These are phyloP conservation scores for Cephus cinctus DNA, from an alignment of 1,140 invertebrate genomes.

Conservation along the genomic window DNA sequence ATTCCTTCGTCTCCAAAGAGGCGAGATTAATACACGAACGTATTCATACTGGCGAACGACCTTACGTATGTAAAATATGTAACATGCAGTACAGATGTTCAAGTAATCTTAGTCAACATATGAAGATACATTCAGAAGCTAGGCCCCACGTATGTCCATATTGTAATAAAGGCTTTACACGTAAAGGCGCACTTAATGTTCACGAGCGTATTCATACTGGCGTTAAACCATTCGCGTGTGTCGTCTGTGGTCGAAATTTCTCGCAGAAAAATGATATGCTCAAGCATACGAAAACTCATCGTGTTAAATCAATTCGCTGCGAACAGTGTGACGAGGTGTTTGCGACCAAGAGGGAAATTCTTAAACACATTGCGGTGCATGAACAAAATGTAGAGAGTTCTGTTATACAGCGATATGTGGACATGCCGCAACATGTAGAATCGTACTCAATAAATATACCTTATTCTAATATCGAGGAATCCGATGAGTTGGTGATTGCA, in stretches of 20 bases:
- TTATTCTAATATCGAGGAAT: slow-evolving; percentile 15
- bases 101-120: slow-evolving; percentile 45
- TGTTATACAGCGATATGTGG: slow-evolving; percentile 18
- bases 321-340: slow-evolving; percentile 23
- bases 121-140: slow-evolving; percentile 51
- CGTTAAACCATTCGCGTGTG: slow-evolving; percentile 57
- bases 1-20: slow-evolving; percentile 54
- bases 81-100: slow-evolving; percentile 44
- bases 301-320: slow-evolving; percentile 20
- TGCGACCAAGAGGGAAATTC: slow-evolving; percentile 21
- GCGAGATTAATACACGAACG: slow-evolving; percentile 58
- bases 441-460: slow-evolving; percentile 18
- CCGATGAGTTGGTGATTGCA: not conserved
- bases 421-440: slow-evolving; percentile 20
- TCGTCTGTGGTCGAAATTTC: slow-evolving; percentile 45
- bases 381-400: slow-evolving; percentile 12
- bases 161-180: slow-evolving; percentile 54
- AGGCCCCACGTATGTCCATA: slow-evolving; percentile 55
- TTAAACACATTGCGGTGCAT: slow-evolving; percentile 19
- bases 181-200: slow-evolving; percentile 53
- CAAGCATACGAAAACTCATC: slow-evolving; percentile 46
- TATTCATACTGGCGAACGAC: slow-evolving; percentile 61
- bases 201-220: slow-evolving; percentile 72
- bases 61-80: slow-evolving; percentile 54
- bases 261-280: slow-evolving; percentile 47